Conservation (phyloP, 2,888 invertebrate genomes). For the Gibbula magus region DNA sequence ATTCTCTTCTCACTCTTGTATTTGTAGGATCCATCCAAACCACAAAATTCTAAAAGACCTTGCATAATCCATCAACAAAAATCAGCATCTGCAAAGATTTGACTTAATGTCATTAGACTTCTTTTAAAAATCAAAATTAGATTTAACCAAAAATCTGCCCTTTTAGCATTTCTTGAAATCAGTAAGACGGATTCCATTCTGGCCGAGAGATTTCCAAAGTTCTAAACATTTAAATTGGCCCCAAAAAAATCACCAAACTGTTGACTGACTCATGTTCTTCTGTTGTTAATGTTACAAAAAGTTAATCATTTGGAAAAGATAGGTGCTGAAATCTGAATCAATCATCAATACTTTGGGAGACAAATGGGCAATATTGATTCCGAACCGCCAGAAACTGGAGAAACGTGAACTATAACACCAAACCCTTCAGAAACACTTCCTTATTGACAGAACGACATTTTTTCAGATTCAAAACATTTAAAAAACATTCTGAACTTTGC, state of each 20-base stretch:
- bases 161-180: neutral
- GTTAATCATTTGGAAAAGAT: slow-evolving; percentile 10
- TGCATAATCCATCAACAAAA: neutral
- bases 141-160: neutral
- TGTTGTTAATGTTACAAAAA: neutral
- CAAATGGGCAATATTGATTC: too few species aligned
- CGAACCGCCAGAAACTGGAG: too few species aligned
- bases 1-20: neutral
- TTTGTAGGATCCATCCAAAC: neutral
- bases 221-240: neutral
- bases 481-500: too few species aligned
- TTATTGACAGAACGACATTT: too few species aligned
- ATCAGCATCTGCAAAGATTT: neutral
- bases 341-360: too few species aligned
- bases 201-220: neutral
- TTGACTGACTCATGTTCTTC: neutral
- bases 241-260: neutral
- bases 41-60: neutral
- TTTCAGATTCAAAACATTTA: too few species aligned
- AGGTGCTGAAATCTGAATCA: neutral
- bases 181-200: neutral
- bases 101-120: neutral
- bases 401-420: too few species aligned
- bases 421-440: too few species aligned
- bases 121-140: neutral